A percentile compares a stretch with the other conserved stretches of the same genome.
These are phyloP conservation scores for Crypturellus undulatus DNA, from an alignment of 2,113 vertebrate species.

Conservation along the genomic window DNA sequence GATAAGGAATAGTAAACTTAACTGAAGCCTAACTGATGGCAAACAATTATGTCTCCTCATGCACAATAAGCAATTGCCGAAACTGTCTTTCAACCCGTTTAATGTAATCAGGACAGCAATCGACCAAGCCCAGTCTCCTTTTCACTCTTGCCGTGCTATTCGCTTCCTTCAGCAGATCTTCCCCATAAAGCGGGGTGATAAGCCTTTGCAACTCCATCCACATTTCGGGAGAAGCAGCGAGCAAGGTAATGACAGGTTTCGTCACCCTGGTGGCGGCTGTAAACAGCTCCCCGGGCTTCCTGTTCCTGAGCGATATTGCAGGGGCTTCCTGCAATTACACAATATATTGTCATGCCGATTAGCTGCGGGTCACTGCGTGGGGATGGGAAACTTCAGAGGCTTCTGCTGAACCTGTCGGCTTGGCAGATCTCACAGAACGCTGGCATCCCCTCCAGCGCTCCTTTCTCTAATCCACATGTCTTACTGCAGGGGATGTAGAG, in stretches of 20 bases:
- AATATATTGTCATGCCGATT: conserved; percentile 75
- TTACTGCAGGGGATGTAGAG: conserved; percentile 56
- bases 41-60: conserved; percentile 65
- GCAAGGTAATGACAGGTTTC: conserved; percentile 45
- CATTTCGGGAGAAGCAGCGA: conserved; percentile 31
- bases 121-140: conserved; percentile 15
- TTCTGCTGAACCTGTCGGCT: conserved; percentile 73
- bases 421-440: conserved; percentile 64
- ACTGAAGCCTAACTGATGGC: conserved; percentile 54
- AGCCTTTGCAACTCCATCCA: conserved; percentile 22
- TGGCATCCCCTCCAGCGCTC: conserved; percentile 73
- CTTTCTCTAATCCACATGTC: conserved; percentile 55
- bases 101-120: conserved; percentile 50
- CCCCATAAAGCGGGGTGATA: conserved; percentile 54
- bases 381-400: conserved; percentile 74
- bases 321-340: conserved; percentile 70
- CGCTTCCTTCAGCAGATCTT: conserved; percentile 39
- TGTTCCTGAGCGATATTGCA: conserved; percentile 25
- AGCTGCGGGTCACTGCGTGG: conserved; percentile 66
- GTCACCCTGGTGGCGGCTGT: not conserved
- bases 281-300: conserved; percentile 31
- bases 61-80: conserved; percentile 42
- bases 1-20: conserved; percentile 78
- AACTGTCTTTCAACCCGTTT: conserved; percentile 55
- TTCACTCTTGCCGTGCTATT: conserved; percentile 23